Base-by-base conservation (phyloP, 2,888 invertebrate genomes). In the Heliconius sara region DNA sequence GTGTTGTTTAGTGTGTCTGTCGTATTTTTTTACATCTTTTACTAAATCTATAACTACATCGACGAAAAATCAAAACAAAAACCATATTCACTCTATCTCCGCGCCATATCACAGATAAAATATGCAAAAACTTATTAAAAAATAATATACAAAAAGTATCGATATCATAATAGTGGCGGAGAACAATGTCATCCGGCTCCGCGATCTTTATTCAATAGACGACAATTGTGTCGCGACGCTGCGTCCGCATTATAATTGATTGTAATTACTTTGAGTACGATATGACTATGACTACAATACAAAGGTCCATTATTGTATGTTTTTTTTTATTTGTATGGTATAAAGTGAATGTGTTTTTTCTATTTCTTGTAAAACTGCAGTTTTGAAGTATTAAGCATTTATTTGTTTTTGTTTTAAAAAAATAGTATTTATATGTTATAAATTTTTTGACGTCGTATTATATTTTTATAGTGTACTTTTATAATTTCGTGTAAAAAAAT, bases 161-260 rank as follows among this genome's bases (percentile, higher is more conserved):
- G 73, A 78, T 74, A 78, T 78, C 63, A 74, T 77, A 77, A 73
- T 78, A 22, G 43, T 72, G 30, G 74, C 72, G 73, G 72, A 79
- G 79, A 66, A 73, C 63, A 79, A 77, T 82, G 73, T 79, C 65
- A 79, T 79, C 79, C 80, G 78, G 81, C 75, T 79, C 71, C 77
- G 83, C 83, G 83, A 83, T 83, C 84, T 85, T 87, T 86, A 90
- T 89, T 89, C 82, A 85, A 90, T 89, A 88, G 85, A 84, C 82
- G 82, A 84, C 89, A 89, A 90, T 90, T 90, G 89, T 88, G 88
- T 85, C 84, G 86, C 87, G 88, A 84, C 87, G 83, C 84, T 74
- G 83, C 84, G 86, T 86, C 86, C 87, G 85, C 86, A 82, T 80
- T 84, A 85, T 90, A 91, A 90, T 91, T 91, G 89, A 80, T 80